A percentile compares a stretch with the other conserved stretches of the same genome.
These are phyloP conservation scores for Drosophila insularis DNA, from an alignment of 1,140 invertebrate genomes.

Conservation along the genomic window DNA sequence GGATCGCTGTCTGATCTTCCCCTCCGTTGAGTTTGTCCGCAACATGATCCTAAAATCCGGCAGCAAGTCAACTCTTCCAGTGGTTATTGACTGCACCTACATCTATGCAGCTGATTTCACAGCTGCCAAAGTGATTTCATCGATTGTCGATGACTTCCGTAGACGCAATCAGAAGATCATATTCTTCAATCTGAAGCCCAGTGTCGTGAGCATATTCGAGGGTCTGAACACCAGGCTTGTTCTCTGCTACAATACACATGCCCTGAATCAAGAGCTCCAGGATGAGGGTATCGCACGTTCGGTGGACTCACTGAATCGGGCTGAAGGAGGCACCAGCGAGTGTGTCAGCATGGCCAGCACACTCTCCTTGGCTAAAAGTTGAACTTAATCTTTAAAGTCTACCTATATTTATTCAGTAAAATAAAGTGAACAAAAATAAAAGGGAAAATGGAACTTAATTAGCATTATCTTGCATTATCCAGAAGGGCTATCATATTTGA, in stretches of 20 bases:
- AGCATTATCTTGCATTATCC: too few relatives aligned
- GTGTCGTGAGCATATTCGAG: conserved; percentile 90
- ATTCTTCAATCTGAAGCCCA: conserved; percentile 92
- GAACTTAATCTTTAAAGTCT: background rate
- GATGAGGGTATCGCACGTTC: conserved; percentile 38
- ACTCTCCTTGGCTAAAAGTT: conserved; percentile 39
- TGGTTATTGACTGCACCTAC: conserved; percentile 93
- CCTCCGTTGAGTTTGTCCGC: conserved; percentile 93
- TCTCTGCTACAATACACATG: conserved; percentile 88
- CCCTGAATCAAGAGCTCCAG: conserved; percentile 86
- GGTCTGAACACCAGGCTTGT: conserved; percentile 88
- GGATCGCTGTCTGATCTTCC: conserved; percentile 93
- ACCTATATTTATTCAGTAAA: background rate
- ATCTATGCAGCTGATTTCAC: conserved; percentile 92
- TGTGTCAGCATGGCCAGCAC: conserved; percentile 66
- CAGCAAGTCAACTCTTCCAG: conserved; percentile 86
- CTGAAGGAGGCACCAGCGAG: conserved; percentile 43
- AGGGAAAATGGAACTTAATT: too few relatives aligned
- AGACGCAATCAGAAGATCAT: conserved; percentile 87
- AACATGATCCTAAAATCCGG: conserved; percentile 91
- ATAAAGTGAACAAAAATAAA: background rate
- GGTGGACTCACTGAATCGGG: conserved; percentile 56
- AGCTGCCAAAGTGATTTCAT: conserved; percentile 89
- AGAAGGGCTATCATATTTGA: too few relatives aligned
- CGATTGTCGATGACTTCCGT: conserved; percentile 88